Conservation (phyloP, 2,113 vertebrate species). For the Mesoclemmys tuberculata region DNA sequence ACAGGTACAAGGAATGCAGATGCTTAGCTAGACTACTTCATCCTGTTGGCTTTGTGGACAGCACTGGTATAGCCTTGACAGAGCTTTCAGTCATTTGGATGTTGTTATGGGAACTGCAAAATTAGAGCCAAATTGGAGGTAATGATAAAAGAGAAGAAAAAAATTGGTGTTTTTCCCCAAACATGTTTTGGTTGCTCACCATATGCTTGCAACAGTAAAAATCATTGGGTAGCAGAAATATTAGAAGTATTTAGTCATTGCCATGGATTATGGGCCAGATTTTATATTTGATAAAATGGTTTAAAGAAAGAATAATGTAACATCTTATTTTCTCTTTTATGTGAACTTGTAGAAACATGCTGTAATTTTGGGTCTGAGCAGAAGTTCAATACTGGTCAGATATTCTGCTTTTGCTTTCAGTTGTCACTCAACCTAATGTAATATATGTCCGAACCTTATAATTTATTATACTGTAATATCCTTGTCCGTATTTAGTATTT, state of each 20-base stretch:
- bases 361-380: slow-evolving; percentile 36
- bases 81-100: slow-evolving; percentile 61
- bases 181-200: slow-evolving; percentile 41
- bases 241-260: neutral
- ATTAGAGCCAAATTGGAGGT: slow-evolving; percentile 61
- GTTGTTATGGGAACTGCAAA: slow-evolving; percentile 77
- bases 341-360: slow-evolving; percentile 43
- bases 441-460: neutral
- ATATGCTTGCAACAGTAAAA: slow-evolving; percentile 6
- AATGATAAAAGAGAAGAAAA: slow-evolving; percentile 31
- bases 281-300: neutral
- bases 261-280: neutral
- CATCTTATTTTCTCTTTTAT: slow-evolving; percentile 38
- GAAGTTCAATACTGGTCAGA: slow-evolving; percentile 6
- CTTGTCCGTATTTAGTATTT: neutral
- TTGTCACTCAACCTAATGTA: slow-evolving; percentile 9
- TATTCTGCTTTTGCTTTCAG: slow-evolving; percentile 8
- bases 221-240: slow-evolving; percentile 19
- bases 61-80: neutral
- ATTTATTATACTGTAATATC: neutral
- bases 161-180: slow-evolving; percentile 53
- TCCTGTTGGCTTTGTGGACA: slow-evolving; percentile 33
- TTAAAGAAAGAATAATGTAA: slow-evolving; percentile 9
- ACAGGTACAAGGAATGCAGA: neutral
- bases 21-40: neutral